phyloP scores from a whole-genome alignment of 1,140 invertebrate genomes.

The Goniozus legneri region DNA sequence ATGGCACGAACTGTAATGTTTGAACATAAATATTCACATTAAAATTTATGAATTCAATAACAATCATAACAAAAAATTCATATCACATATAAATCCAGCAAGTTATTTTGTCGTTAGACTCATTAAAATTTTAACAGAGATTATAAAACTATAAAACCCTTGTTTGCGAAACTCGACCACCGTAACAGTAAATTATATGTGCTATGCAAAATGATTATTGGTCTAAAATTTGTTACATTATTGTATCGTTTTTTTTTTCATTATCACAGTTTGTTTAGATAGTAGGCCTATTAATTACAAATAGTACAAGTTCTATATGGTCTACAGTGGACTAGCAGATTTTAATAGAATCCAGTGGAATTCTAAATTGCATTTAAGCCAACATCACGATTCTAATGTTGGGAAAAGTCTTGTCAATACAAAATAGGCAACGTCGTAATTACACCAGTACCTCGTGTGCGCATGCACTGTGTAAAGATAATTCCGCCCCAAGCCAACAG shows the following conservation, averaged over 20 bases:
- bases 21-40: too few relatives aligned
- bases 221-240: conserved; percentile 39
- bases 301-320: conserved; percentile 28
- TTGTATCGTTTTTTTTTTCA: conserved; percentile 48
- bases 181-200: conserved; percentile 23
- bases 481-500: conserved; percentile 58
- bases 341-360: conserved; percentile 24
- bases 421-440: conserved; percentile 69
- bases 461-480: conserved; percentile 67
- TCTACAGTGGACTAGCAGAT: conserved; percentile 43
- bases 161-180: conserved; percentile 15
- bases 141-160: too few relatives aligned
- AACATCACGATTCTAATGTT: conserved; percentile 53
- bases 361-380: conserved; percentile 26
- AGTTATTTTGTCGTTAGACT: too few relatives aligned
- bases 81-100: too few relatives aligned
- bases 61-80: too few relatives aligned
- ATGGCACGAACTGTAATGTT: too few relatives aligned
- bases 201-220: conserved; percentile 28
- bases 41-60: too few relatives aligned
- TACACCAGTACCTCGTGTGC: conserved; percentile 71
- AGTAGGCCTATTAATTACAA: conserved; percentile 34
- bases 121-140: too few relatives aligned
- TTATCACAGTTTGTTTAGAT: conserved; percentile 55
- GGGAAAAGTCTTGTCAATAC: conserved; percentile 64